A percentile compares a stretch with the other conserved stretches of the same genome.
Evolutionary conservation across 1,140 invertebrate species (phyloP).

Genomic region (Aphis craccivora): DNA sequence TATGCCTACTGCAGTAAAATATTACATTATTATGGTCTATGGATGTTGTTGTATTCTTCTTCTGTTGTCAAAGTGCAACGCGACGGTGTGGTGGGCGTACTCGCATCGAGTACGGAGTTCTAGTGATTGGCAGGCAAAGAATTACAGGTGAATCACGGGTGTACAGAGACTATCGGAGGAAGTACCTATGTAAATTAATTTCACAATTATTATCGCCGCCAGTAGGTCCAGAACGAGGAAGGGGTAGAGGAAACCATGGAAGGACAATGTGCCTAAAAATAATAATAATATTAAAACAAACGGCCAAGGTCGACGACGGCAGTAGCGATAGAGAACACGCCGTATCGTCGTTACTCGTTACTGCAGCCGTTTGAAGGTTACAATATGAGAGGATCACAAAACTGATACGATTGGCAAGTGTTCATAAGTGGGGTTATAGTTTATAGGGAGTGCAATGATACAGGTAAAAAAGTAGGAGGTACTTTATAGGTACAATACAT

Average conservation of each 20-base stretch:
- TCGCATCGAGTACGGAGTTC: not conserved
- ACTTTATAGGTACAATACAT: slow-evolving; percentile 23
- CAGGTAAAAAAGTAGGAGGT: slow-evolving; percentile 25
- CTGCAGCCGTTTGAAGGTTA: slow-evolving; percentile 24
- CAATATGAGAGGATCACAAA: slow-evolving; percentile 33
- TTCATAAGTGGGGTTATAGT: not conserved
- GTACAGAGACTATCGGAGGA: not conserved
- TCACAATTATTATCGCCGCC: slow-evolving; percentile 21
- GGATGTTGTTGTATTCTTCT: not conserved
- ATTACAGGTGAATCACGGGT: slow-evolving; percentile 12
- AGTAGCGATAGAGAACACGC: not conserved
- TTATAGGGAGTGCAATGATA: not conserved
- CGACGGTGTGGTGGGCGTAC: not conserved
- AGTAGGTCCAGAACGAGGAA: not conserved
- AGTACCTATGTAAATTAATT: slow-evolving; percentile 46
- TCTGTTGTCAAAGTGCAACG: not conserved
- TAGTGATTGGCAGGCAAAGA: not conserved
- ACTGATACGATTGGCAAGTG: slow-evolving; percentile 35
- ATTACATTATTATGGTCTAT: not conserved
- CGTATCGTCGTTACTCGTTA: slow-evolving; percentile 30
- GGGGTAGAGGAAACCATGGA: not conserved
- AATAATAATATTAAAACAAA: slow-evolving; percentile 39
- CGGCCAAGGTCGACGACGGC: slow-evolving; percentile 21
- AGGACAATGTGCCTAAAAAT: slow-evolving; percentile 22
- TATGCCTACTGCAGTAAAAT: not conserved